A percentile compares a stretch with the other conserved stretches of the same genome.
Conservation (phyloP, 2,113 vertebrate species). For the Bubo blakistoni region DNA sequence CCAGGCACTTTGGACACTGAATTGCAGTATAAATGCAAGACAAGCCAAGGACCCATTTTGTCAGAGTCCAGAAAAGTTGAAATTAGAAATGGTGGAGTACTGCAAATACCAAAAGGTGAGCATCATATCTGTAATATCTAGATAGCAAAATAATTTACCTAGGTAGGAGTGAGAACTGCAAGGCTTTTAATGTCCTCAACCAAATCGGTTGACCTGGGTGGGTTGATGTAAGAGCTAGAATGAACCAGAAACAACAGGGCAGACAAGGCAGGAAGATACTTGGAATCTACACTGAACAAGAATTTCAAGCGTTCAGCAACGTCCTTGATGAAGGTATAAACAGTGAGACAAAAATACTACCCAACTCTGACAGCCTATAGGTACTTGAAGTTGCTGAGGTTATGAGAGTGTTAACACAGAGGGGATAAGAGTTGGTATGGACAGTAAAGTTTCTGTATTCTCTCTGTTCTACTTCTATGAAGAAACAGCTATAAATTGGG, state of each 20-base stretch:
- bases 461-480: not conserved
- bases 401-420: not conserved
- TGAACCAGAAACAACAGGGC: not conserved
- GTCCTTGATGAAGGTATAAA: not conserved
- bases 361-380: not conserved
- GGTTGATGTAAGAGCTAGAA: not conserved
- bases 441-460: not conserved
- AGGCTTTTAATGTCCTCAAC: not conserved
- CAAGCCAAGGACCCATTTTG: not conserved
- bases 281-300: not conserved
- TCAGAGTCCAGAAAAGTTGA: not conserved
- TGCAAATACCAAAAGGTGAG: not conserved
- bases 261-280: not conserved
- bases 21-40: not conserved
- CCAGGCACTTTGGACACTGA: not conserved
- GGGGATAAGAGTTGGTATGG: no score
- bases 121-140: not conserved
- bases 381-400: not conserved
- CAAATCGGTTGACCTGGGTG: rapidly evolving
- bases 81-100: not conserved
- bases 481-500: not conserved
- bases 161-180: not conserved
- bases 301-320: not conserved
- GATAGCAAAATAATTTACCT: not conserved
- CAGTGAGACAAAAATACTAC: not conserved